phyloP scores from a whole-genome alignment of 2,888 invertebrate genomes.

The Noctua fimbriata region DNA sequence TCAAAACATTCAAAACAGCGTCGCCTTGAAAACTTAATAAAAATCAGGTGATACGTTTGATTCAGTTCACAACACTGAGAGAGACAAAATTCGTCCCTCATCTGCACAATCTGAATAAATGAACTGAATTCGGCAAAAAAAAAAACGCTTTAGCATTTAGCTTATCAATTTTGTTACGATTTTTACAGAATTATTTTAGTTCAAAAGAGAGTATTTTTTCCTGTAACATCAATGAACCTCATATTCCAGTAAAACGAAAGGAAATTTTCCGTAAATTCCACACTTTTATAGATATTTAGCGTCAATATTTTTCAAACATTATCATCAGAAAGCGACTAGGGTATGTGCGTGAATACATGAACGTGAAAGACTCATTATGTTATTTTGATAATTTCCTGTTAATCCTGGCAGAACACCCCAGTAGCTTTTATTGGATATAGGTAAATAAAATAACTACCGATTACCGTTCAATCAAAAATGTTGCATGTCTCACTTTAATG shows the following conservation, averaged over 20 bases:
- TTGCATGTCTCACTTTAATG: no score
- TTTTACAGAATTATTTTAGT: background rate
- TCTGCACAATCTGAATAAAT: background rate
- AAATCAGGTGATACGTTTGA: background rate
- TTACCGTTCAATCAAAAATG: no score
- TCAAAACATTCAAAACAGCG: background rate
- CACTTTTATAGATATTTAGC: background rate
- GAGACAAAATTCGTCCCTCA: background rate
- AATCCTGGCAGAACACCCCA: no score
- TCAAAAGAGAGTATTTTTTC: background rate
- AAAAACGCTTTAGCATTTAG: no score
- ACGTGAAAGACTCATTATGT: no score
- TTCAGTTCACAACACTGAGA: background rate
- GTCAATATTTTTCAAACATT: no score
- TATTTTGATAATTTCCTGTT: no score
- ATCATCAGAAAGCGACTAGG: no score
- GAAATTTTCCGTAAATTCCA: background rate
- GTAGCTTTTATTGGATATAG: no score
- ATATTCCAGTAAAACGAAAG: background rate
- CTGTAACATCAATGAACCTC: background rate
- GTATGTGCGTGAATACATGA: no score
- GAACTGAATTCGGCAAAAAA: background rate
- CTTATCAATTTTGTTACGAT: background rate
- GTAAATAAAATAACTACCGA: no score
- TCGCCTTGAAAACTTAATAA: background rate